Base-by-base conservation (phyloP, 2,888 invertebrate genomes). In the Harpalus rufipes region DNA sequence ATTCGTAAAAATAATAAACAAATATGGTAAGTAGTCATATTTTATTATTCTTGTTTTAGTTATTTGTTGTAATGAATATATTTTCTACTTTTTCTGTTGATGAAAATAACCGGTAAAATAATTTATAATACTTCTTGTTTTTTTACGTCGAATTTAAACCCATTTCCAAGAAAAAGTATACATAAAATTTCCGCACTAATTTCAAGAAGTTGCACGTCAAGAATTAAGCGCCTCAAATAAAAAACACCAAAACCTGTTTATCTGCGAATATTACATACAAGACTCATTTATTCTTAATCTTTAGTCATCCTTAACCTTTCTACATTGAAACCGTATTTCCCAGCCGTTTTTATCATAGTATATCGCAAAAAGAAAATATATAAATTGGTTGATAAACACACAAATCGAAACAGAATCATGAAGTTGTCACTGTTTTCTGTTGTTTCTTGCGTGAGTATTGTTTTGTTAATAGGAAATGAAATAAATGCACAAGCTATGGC, bases 381-480 rank as follows among this genome's bases (percentile, higher is more conserved):
- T 25, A 3, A 25, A 25, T 25, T 25, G 25, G 25, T 25, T 25
- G 25, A 3, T 25, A 1, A 25, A n/a, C n/a, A 25, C 25, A 25
- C 25, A 25, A 25, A 25, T 25, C 3, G 3, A 2, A 25, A 25
- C 3, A 25, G 25, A 25, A 25, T 25, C 25, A 25, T 61, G 61
- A 61, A 61, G 10, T 61, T 61, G 6, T 6, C 21, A 2, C 61
- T 21, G 61, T 4, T 21, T 61, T 61, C 59, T 16, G 7, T 18
- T 61, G 21, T 61, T 21, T 18, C 7, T 7, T 61, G 61, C 7
- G 21, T 61, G 3, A 6, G 21, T 61, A 7, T 16, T n/a, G 6
- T 61, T 65, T n/a, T 65, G 32, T 65, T 65, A 32, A n/a, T 58
- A n/a, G 18, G 18, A 8, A n/a, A 39, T n/a, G 65, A 32, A 65